Evolutionary conservation across 1,140 invertebrate genomes (phyloP).

Genomic region (Drusus annulatus): DNA sequence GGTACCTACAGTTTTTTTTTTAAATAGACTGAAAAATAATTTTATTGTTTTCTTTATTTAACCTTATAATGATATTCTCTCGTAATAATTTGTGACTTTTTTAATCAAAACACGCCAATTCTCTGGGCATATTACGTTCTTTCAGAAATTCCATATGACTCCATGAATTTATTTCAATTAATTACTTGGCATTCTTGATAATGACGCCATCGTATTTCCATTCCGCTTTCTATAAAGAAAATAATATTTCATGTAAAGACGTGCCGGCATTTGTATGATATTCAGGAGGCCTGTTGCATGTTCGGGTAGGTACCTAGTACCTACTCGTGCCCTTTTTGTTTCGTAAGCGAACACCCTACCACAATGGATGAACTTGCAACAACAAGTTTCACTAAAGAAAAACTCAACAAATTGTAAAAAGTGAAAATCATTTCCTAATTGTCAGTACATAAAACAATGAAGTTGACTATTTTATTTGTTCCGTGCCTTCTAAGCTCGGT

Average conservation of each 20-base stretch:
- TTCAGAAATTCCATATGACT: too few species aligned
- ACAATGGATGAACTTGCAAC: neutral
- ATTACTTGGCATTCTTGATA: neutral
- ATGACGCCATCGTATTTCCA: neutral
- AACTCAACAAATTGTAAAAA: neutral
- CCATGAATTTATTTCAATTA: too few species aligned
- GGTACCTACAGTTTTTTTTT: too few species aligned
- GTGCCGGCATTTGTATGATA: neutral
- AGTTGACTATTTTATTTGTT: neutral
- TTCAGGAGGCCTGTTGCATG: constrained; percentile 5
- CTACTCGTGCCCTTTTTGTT: neutral
- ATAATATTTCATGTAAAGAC: constrained; percentile 10
- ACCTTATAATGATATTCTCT: too few species aligned
- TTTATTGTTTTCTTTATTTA: too few species aligned
- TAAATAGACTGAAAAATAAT: too few species aligned
- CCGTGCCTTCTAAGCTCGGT: neutral
- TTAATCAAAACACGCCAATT: too few species aligned
- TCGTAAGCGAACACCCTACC: constrained; percentile 9
- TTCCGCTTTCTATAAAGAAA: neutral
- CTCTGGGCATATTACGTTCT: too few species aligned
- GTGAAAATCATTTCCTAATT: neutral
- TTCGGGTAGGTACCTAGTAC: neutral
- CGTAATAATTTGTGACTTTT: too few species aligned
- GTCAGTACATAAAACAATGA: neutral
- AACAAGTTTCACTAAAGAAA: neutral